Evolutionary conservation across 2,113 vertebrate genomes (phyloP).

Genomic region (Mionectes macconnelli): DNA sequence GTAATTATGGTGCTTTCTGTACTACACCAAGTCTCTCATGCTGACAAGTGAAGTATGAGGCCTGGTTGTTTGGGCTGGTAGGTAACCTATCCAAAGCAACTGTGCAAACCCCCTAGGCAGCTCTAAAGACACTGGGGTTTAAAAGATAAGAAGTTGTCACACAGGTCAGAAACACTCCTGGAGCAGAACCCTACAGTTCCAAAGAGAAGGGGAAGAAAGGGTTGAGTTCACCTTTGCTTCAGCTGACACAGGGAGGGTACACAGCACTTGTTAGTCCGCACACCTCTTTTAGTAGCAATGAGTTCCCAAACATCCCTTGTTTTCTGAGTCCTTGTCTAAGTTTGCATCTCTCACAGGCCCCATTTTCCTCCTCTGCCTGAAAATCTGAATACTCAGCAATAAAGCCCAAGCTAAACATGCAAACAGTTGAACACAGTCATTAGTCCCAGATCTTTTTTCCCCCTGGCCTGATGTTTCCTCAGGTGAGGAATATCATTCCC

Average conservation of each 20-base stretch:
- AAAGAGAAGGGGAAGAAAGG: background rate
- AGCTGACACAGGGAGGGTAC: background rate
- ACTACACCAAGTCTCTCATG: background rate
- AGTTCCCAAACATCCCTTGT: background rate
- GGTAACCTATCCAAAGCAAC: background rate
- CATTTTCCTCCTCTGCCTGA: background rate
- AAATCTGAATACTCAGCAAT: background rate
- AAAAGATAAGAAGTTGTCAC: background rate
- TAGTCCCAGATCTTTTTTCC: background rate
- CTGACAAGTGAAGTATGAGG: background rate
- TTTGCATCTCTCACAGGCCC: background rate
- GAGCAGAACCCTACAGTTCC: background rate
- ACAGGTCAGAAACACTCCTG: background rate
- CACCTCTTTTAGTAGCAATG: background rate
- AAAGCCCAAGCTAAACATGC: background rate
- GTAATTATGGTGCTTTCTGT: background rate
- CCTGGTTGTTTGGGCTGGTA: background rate
- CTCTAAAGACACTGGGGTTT: background rate
- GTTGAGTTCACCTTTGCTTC: background rate
- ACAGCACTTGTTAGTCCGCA: background rate
- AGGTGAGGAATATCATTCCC: background rate
- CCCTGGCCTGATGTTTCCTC: background rate
- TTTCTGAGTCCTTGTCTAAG: background rate
- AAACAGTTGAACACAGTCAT: background rate
- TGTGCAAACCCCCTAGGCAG: background rate